A percentile compares a stretch with the other conserved stretches of the same genome.
phyloP scores from a whole-genome alignment of 2,797 vertebrate species.

The Helicolenus hilgendorfi region DNA sequence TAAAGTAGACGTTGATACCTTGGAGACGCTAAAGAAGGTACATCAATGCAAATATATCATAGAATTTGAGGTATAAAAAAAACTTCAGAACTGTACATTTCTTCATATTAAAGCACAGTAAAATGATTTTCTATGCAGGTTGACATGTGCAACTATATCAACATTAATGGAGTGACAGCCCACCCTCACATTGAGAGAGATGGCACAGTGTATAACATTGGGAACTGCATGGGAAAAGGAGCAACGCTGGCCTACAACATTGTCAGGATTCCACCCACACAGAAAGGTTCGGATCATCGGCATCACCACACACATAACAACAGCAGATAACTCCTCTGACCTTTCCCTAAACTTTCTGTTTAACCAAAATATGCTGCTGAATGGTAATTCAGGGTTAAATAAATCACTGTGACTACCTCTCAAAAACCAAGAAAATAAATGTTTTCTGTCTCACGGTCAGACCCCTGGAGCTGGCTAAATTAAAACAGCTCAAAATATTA shows the following conservation, averaged over 20 bases:
- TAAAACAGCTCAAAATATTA: not conserved
- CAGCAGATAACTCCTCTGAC: not conserved
- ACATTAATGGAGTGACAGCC: slow-evolving; percentile 96
- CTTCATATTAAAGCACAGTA: not conserved
- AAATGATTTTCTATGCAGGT: slow-evolving; percentile 87
- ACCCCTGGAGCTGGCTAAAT: not conserved
- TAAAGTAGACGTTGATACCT: slow-evolving; percentile 94
- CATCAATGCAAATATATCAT: not conserved
- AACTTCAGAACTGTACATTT: not conserved
- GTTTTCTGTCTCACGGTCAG: not conserved
- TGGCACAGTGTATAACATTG: slow-evolving; percentile 98
- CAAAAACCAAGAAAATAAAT: not conserved
- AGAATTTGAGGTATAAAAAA: not conserved
- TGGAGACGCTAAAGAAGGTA: slow-evolving; percentile 98
- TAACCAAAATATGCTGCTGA: not conserved
- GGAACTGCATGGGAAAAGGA: slow-evolving; percentile 98
- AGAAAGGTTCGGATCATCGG: slow-evolving; percentile 91
- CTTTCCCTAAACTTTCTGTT: not conserved
- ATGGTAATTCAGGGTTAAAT: not conserved
- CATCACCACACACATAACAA: not conserved
- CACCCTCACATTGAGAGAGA: slow-evolving; percentile 97
- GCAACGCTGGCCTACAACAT: slow-evolving; percentile 97
- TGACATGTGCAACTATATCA: slow-evolving; percentile 95
- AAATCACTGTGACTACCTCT: not conserved
- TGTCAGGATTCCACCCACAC: slow-evolving; percentile 94